A percentile compares a stretch with the other conserved stretches of the same genome.
phyloP scores from a whole-genome alignment of 2,888 invertebrate genomes.

The Caprella mutica region DNA sequence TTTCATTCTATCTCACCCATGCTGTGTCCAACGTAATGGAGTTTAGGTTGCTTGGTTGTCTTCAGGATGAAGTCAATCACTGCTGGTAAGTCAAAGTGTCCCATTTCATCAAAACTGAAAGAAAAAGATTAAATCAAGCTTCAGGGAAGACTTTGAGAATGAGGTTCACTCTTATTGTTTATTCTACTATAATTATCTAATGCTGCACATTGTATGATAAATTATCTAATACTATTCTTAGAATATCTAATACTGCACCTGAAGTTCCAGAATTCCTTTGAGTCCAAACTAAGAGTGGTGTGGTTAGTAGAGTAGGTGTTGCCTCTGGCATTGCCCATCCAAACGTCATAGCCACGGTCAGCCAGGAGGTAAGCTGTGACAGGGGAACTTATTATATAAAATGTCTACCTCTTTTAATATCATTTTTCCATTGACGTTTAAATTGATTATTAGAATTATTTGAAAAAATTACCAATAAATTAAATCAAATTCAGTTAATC shows the following conservation, averaged over 20 bases:
- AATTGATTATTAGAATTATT: neutral
- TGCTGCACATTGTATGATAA: too few species aligned
- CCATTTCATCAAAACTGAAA: slow-evolving; percentile 40
- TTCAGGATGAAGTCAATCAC: slow-evolving; percentile 39
- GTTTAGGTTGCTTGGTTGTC: slow-evolving; percentile 36
- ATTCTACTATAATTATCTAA: too few species aligned
- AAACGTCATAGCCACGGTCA: slow-evolving; percentile 20
- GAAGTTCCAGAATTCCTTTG: slow-evolving; percentile 19
- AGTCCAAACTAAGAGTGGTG: slow-evolving; percentile 6
- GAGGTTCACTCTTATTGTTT: too few species aligned
- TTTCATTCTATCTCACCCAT: slow-evolving; percentile 38
- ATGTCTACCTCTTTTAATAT: too few species aligned
- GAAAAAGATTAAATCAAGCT: neutral
- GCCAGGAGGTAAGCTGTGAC: slow-evolving; percentile 13
- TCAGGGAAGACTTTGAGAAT: too few species aligned
- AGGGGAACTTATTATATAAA: too few species aligned
- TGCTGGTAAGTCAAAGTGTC: slow-evolving; percentile 41
- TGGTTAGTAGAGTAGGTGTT: slow-evolving; percentile 18
- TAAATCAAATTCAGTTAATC: neutral
- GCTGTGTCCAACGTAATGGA: slow-evolving; percentile 43
- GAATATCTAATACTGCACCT: neutral
- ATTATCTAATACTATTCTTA: too few species aligned
- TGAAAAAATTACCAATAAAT: neutral
- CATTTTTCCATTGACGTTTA: neutral
- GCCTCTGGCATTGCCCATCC: slow-evolving; percentile 22